Conservation (phyloP, 1,140 invertebrate species). For the Lordiphosa mommai region DNA sequence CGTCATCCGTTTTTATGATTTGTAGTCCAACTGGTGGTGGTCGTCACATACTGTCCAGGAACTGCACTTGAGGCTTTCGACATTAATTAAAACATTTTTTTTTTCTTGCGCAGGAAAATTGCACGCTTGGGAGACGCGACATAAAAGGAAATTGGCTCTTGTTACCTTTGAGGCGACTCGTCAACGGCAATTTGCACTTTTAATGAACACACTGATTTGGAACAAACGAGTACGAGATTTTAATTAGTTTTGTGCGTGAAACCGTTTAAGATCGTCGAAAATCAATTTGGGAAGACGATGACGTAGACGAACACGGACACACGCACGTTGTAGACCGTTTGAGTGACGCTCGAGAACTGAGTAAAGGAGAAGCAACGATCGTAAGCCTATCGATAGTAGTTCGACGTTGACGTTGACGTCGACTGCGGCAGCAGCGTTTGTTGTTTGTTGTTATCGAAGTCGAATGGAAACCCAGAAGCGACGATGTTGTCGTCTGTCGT, state of each 20-base stretch:
- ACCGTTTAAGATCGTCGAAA: slow-evolving; percentile 12
- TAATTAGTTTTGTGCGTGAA: slow-evolving; percentile 52
- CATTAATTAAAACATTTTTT: slow-evolving; percentile 52
- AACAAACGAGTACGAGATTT: slow-evolving; percentile 3
- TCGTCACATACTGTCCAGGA: not conserved
- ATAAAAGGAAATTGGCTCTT: slow-evolving; percentile 40
- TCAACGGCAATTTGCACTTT: slow-evolving; percentile 59
- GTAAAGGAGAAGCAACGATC: slow-evolving; percentile 24
- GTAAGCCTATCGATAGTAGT: slow-evolving; percentile 71
- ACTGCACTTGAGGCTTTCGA: slow-evolving; percentile 6
- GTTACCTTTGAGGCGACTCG: slow-evolving; percentile 61
- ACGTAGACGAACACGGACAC: not conserved
- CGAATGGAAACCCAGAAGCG: slow-evolving; percentile 40
- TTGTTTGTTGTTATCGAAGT: slow-evolving; percentile 32
- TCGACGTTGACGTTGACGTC: slow-evolving; percentile 7
- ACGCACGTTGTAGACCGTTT: slow-evolving; percentile 41
- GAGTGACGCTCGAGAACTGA: slow-evolving; percentile 66
- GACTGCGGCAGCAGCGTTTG: slow-evolving; percentile 10
- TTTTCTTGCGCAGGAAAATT: slow-evolving; percentile 53
- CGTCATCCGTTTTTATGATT: not conserved
- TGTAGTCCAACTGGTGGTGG: not conserved
- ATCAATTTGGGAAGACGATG: not conserved
- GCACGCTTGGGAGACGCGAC: slow-evolving; percentile 51
- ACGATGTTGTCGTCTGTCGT: slow-evolving; percentile 31
- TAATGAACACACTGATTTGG: slow-evolving; percentile 47